Percentiles rank a stretch among this genome's conserved stretches.
Conservation (phyloP, 2,113 vertebrate species). For the Phocoena sinus region DNA sequence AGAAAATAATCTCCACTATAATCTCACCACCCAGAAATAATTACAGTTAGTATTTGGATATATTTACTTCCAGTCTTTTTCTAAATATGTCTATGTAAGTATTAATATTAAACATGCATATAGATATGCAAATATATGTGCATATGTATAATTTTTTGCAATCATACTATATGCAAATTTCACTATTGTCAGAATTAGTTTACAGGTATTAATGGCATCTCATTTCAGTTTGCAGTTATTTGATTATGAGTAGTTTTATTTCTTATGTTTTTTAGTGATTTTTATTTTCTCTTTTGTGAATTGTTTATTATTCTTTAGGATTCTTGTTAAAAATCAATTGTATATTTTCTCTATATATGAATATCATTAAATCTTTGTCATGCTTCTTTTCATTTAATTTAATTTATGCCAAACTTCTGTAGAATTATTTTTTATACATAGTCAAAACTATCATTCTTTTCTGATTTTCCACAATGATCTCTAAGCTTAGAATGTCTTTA, state of each 20-base stretch:
- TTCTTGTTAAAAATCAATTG: not conserved
- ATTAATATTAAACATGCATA: constrained; percentile 43
- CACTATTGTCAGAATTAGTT: constrained; percentile 42
- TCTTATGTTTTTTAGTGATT: not conserved
- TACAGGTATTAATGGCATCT: not conserved
- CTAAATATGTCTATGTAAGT: not conserved
- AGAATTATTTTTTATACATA: not conserved
- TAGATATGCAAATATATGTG: constrained; percentile 5
- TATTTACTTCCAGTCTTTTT: constrained; percentile 29
- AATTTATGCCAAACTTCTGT: not conserved
- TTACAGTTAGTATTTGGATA: constrained; percentile 22
- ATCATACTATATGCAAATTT: constrained; percentile 40
- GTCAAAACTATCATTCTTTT: not conserved
- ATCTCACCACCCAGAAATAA: constrained; percentile 1
- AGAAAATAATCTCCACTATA: constrained; percentile 5
- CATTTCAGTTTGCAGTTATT: constrained; percentile 41
- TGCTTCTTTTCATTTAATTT: constrained; percentile 22
- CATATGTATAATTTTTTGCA: constrained; percentile 31
- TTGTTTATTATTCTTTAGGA: not conserved
- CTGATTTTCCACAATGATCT: constrained; percentile 9
- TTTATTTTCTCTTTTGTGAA: not conserved
- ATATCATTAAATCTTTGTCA: not conserved
- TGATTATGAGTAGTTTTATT: not conserved
- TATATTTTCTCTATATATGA: not conserved
- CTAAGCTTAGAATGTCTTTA: constrained; percentile 4